Evolutionary conservation across 1,140 invertebrate species (phyloP).

Genomic region (Ctenoplectra terminalis): DNA sequence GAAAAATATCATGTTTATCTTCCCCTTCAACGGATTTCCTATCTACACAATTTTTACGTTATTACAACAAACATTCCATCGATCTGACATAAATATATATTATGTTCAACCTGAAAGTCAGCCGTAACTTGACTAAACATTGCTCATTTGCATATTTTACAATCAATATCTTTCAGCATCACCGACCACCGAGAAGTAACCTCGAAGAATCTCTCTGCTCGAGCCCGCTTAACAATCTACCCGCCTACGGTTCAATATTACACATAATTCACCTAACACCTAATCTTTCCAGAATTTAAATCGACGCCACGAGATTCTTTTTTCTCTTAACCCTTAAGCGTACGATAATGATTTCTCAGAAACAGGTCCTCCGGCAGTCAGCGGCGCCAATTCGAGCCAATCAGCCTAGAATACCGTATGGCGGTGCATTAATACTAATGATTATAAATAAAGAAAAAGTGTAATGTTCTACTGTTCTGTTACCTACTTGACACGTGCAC

Average conservation of each 20-base stretch:
- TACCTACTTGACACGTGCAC: constrained; percentile 70
- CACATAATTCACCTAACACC: not conserved
- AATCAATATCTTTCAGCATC: constrained; percentile 7
- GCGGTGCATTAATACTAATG: constrained; percentile 29
- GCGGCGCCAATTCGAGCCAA: too few relatives aligned
- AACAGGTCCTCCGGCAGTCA: not conserved
- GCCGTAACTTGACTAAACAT: not conserved
- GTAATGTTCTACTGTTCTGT: constrained; percentile 70
- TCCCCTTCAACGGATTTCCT: not conserved
- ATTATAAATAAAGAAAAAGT: constrained; percentile 43
- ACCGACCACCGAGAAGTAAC: not conserved
- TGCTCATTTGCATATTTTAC: not conserved
- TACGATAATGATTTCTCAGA: not conserved
- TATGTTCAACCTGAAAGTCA: not conserved
- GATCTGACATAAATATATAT: not conserved
- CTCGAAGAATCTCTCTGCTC: constrained; percentile 2
- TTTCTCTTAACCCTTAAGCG: not conserved
- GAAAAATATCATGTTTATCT: too few relatives aligned
- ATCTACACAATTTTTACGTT: not conserved
- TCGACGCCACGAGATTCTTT: not conserved
- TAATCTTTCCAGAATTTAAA: constrained; percentile 9
- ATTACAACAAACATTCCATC: not conserved
- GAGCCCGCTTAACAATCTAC: not conserved
- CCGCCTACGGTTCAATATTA: not conserved
- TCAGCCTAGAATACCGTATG: not conserved